These are phyloP conservation scores for Hydrocynus forskahlii DNA, from an alignment of 2,797 vertebrate species.

Conservation along the genomic window DNA sequence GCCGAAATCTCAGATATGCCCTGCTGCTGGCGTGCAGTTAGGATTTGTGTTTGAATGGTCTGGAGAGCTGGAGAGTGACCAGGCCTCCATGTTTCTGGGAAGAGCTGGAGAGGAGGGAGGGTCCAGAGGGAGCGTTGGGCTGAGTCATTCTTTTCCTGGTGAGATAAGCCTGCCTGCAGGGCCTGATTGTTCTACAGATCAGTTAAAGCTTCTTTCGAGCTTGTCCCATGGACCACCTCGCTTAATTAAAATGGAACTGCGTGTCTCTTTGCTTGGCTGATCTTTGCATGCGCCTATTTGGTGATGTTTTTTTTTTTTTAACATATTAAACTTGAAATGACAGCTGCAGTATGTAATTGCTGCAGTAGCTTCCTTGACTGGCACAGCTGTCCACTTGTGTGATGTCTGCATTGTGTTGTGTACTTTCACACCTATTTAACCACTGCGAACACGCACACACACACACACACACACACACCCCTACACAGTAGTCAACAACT, in stretches of 20 bases:
- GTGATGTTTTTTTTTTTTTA: neutral
- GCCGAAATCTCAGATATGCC: neutral
- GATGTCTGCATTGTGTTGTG: neutral
- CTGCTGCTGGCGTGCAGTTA: neutral
- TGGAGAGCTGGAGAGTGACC: neutral
- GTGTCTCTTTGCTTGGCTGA: conserved; percentile 7
- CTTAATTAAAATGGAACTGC: neutral
- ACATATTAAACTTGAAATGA: no score
- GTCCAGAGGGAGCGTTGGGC: conserved; percentile 1
- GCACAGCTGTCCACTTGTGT: neutral
- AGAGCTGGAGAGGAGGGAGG: neutral
- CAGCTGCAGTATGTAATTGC: no score
- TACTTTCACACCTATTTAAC: neutral
- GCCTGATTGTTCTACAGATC: conserved; percentile 31
- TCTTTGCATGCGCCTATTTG: neutral
- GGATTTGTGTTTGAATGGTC: neutral
- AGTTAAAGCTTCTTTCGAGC: conserved; percentile 34
- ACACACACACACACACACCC: neutral
- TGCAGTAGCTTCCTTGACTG: no score
- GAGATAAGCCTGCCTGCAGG: conserved; percentile 26
- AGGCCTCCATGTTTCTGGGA: neutral
- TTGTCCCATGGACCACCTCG: neutral
- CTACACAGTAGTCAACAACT: neutral
- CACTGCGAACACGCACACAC: no score
- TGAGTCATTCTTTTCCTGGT: conserved; percentile 22